phyloP scores from a whole-genome alignment of 2,797 vertebrate genomes.

The Falco cherrug region DNA sequence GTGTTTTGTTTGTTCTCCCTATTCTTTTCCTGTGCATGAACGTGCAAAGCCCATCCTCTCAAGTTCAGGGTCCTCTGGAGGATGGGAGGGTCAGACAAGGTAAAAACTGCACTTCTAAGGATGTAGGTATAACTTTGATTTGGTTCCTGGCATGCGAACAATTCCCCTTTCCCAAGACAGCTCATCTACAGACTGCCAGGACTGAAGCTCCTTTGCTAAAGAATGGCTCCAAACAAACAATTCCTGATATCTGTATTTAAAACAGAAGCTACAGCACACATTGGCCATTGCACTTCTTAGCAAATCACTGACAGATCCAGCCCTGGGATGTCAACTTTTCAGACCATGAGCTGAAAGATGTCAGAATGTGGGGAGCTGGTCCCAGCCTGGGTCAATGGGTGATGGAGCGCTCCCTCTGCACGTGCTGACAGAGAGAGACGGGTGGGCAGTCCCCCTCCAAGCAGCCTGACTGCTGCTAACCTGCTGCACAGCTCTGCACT shows the following conservation, averaged over 20 bases:
- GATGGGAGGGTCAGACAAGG: conserved; percentile 50
- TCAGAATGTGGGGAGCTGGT: rapidly evolving
- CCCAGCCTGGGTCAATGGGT: background rate
- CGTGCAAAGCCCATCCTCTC: background rate
- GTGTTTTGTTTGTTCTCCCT: conserved; percentile 28
- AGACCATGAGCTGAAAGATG: background rate
- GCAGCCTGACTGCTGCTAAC: background rate
- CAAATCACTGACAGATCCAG: background rate
- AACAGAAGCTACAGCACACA: background rate
- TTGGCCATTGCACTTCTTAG: background rate
- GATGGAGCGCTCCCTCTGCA: background rate
- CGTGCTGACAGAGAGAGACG: background rate
- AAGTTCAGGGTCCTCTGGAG: background rate
- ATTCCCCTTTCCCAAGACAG: conserved; percentile 39
- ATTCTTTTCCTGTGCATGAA: conserved; percentile 31
- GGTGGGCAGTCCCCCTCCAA: background rate
- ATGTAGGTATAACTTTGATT: conserved; percentile 34
- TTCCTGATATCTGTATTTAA: background rate
- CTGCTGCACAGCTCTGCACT: background rate
- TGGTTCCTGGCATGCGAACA: conserved; percentile 37
- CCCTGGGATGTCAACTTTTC: background rate
- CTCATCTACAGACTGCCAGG: background rate
- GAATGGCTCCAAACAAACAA: conserved; percentile 28
- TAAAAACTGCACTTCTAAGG: conserved; percentile 45
- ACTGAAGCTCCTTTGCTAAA: conserved; percentile 1